Base-by-base conservation (phyloP, 2,797 vertebrate genomes). In the Coracias cyanogaster region DNA sequence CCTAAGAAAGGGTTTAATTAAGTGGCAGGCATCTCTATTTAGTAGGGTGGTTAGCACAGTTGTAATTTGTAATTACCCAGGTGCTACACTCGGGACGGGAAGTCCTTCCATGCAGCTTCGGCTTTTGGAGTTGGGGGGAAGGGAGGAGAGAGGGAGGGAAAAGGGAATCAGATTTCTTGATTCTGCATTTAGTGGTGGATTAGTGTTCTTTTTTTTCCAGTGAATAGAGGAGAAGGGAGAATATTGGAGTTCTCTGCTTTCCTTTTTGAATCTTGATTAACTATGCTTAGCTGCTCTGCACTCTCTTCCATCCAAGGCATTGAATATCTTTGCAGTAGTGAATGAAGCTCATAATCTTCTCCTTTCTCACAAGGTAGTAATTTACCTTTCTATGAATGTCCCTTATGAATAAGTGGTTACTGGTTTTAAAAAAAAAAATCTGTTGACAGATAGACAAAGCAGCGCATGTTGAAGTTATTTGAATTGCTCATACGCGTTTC, bases 321-420 rank as follows among this genome's bases (percentile, higher is more conserved):
- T 95, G 85, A 90, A 92, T 86, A 24, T 82, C 80, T 94, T 94
- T 85, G 84, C 83, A 81, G 33, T 60, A 46, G 55, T 82, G 80
- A 94, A 96, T 86, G 83, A 92, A 83, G 73, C 76, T 91, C 82
- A 72, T 92, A 94, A 94, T 90, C 91, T 91, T 90, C 86, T 86
- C 69, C 57, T 91, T 93, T 95, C 81, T 95, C 45, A 92, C 86
- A 94, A 95, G 93, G 69, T 86, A 90, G 87, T 83, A 94, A 97
- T 96, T 92, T 92, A 72, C 86, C 90, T 96, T 97, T 96, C 90
- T 94, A 76, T 94, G 94, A 96, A 94, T 87, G 93, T 90, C 96
- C 86, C 5, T 93, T 94, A 90, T 89, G 95, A 96, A 55, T 85
- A 79, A 92, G 61, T 91, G 33, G 64, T 93, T 93, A 81, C 82